Evolutionary conservation across 2,888 invertebrate genomes (phyloP), one percentile per base, ranked within the genome.

Genomic region (Stenodema calcarata): DNA sequence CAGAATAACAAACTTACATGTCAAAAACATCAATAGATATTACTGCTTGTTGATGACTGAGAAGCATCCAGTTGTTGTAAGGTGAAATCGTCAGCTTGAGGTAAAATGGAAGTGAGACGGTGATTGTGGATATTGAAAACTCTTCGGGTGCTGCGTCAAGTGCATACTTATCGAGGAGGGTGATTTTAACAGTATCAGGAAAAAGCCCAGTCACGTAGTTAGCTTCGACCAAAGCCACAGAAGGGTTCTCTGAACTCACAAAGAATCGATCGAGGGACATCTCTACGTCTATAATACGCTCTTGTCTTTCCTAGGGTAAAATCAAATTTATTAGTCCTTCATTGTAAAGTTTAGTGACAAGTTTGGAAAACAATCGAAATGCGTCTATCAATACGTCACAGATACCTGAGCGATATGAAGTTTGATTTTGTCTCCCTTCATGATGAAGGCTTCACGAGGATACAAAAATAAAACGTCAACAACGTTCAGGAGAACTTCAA

Each of bases 381-480:
- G 35, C 35, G n/a, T n/a, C n/a, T n/a, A n/a, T n/a, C n/a, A n/a
- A n/a, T n/a, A n/a, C n/a, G n/a, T n/a, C n/a, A n/a, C n/a, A n/a
- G n/a, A n/a, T 86, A 86, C 86, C 78, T 86, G 86, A 12, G 86
- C 78, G 14, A 86, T 54, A 2, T 76, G 41, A 9, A 78, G 62
- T 41, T 93, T 92, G 12, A 96, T 93, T n/a, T 92, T 92, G 89
- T 98, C 96, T 11, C 95, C 95, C 14, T 94, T 93, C 89, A 98
- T 93, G 76, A 99, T 93, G 89, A 95, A 95, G 3, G 96, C 95
- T 90, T 96, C 96, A 0, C 96, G 94, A 0, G 99, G 99, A 88
- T 95, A 95, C 30, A 99, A 93, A 80, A 98, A 95, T 16, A 99
- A 94, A 92, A 99, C 99, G 2, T 99, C 98, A 62, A 98, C 94